phyloP scores from a whole-genome alignment of 2,113 vertebrate species.

The Harpagus bidentatus region DNA sequence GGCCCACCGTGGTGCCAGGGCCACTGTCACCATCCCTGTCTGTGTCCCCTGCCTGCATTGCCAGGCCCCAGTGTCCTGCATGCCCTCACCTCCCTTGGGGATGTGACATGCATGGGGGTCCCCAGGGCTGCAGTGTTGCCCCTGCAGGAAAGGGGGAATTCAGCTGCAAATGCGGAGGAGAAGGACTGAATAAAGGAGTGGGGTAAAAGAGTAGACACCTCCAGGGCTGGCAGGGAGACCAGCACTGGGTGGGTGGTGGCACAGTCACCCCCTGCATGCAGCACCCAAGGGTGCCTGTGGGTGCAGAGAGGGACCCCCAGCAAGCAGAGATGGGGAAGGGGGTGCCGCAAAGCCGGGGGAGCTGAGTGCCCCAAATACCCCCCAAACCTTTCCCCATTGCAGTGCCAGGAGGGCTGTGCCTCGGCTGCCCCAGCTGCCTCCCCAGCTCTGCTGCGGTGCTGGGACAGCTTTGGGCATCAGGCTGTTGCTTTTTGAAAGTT shows the following conservation, averaged over 20 bases:
- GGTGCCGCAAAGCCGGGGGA: fast-evolving
- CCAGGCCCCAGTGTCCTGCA: fast-evolving
- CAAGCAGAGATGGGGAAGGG: background rate
- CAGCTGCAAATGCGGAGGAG: background rate
- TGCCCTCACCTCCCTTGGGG: background rate
- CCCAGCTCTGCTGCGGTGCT: background rate
- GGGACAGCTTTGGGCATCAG: fast-evolving
- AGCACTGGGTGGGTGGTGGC: background rate
- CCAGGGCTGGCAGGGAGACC: fast-evolving
- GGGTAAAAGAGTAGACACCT: background rate
- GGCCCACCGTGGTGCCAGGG: background rate
- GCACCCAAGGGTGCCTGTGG: background rate
- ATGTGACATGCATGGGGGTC: fast-evolving
- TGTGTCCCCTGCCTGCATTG: fast-evolving
- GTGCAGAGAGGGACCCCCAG: background rate
- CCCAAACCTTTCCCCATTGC: fast-evolving
- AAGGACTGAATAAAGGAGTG: background rate
- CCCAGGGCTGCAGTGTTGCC: background rate
- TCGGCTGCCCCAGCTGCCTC: background rate
- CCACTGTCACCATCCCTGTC: fast-evolving
- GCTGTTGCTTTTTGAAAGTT: background rate
- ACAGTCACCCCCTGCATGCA: fast-evolving
- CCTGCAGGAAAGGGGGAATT: background rate
- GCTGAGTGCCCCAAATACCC: background rate
- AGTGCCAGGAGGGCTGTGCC: background rate